Conservation (phyloP, 2,797 vertebrate genomes). For the Sebastes minor region DNA sequence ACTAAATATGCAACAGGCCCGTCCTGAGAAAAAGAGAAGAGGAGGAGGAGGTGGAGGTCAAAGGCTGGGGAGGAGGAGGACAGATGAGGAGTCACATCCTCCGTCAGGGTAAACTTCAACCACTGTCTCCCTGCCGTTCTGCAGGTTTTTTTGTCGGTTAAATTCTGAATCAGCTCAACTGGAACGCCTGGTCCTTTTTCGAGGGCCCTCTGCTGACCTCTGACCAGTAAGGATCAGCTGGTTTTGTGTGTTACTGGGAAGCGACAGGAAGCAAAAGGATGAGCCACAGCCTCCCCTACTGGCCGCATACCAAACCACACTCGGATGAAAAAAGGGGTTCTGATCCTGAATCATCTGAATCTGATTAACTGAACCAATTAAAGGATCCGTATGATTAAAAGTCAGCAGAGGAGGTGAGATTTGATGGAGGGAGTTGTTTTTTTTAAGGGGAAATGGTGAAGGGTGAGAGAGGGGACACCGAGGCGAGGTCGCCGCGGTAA, state of each 20-base stretch:
- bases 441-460: conserved; percentile 33
- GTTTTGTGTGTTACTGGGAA: conserved; percentile 27
- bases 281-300: conserved; percentile 73
- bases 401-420: conserved; percentile 48
- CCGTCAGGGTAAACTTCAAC: conserved; percentile 26
- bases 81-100: conserved; percentile 52
- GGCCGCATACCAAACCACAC: conserved; percentile 51
- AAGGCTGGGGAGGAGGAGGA: conserved; percentile 36
- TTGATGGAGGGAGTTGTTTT: conserved; percentile 32
- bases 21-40: conserved; percentile 30
- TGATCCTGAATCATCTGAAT: conserved; percentile 34
- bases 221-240: conserved; percentile 60
- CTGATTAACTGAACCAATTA: conserved; percentile 59
- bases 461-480: conserved; percentile 57
- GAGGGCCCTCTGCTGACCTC: conserved; percentile 52
- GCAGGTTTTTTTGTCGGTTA: not conserved
- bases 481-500: conserved; percentile 65
- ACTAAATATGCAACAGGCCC: conserved; percentile 61
- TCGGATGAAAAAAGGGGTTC: not conserved
- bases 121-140: not conserved
- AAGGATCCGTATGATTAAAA: conserved; percentile 52
- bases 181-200: conserved; percentile 27
- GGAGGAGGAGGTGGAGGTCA: conserved; percentile 49
- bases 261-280: conserved; percentile 30
- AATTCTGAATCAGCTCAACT: conserved; percentile 41